Evolutionary conservation across 2,113 vertebrate genomes (phyloP), one percentile per base, ranked within the genome.

Genomic region (Columbina picui): DNA sequence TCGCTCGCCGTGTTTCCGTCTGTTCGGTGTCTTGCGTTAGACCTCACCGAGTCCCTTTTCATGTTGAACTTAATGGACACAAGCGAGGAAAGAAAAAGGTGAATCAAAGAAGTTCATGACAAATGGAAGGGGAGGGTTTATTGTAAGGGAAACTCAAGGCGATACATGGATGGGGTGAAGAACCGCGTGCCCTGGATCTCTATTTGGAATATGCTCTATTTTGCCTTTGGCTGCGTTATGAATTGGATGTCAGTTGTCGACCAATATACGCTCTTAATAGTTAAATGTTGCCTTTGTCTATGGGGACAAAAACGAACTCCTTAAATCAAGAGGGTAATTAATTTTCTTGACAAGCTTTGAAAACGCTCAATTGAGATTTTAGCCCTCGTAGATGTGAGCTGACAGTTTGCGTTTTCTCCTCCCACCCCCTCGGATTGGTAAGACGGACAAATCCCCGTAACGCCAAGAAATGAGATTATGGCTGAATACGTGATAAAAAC

Each of bases 261-360:
- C 84, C 87, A 79, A 34, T 85, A n/a, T 67, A 80, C 82, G 59
- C 75, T 94, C 95, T 97, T 80, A 96, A 90, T 91, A 96, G 96
- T 97, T 95, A 97, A 98, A 97, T 71, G 74, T 78, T 95, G 94
- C 90, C 65, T 96, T 96, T 96, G 95, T 97, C 96, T 90, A 26
- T 52, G 82, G 94, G 86, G 97, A 97, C 84, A 95, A 90, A 92
- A 94, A 71, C 36, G 27, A 53, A 77, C 93, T 97, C 78, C 94
- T 94, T 96, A 97, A 97, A 96, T 97, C 97, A 94, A 97, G 84
- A 93, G 69, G 87, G 92, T 96, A 98, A 98, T 98, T 98, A 97
- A 97, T 98, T 98, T 97, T 94, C 95, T 84, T 97, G 97, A 96
- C 95, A 96, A 94, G 92, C 94, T 87, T 97, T 97, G 93, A 95